Evolutionary conservation across 2,888 invertebrate species (phyloP), one percentile per base, ranked within the genome.

Genomic region (Drosophila lutescens): DNA sequence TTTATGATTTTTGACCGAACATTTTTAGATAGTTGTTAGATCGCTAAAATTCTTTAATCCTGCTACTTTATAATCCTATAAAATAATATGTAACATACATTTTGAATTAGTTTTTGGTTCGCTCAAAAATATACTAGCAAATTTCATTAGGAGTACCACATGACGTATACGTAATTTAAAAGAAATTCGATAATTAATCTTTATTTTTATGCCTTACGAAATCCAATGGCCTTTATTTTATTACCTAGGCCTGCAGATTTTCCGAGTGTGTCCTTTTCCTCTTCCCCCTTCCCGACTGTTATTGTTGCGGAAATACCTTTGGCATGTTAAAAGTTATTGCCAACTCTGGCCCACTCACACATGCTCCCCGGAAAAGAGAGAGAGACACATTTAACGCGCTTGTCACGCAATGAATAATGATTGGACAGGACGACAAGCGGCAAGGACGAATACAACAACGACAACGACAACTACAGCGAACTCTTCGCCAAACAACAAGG

Each of bases 381-480:
- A 26, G 26, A 26, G 77, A 76, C 70, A 76, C 86, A 77, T 80
- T 88, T 88, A 74, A 76, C 74, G 81, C 68, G 76, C 79, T 80
- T 86, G 85, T 88, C 85, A 86, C 86, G 88, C 88, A 83, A 84
- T 88, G 88, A 85, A 85, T 88, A 85, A 85, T 86, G 88, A 79
- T 88, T 80, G 80, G 76, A 73, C 80, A 74, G 70, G 61, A 40
- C 59, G 61, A 43, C 49, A 55, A 26, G 30, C 61, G 57, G 46
- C 61, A 61, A 44, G 54, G 49, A 46, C 49, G 57, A 61, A 43
- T 34, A 30, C 55, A 43, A 53, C 17, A 15, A 4, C 17, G 46
- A 43, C 41, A 53, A 47, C 40, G 44, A 20, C 54, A 61, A 49
- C 69, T 53, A 46, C 59, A 43, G 40, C 51, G 36, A 58, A 56